phyloP scores from a whole-genome alignment of 2,113 vertebrate genomes.

The Acrocephalus arundinaceus region DNA sequence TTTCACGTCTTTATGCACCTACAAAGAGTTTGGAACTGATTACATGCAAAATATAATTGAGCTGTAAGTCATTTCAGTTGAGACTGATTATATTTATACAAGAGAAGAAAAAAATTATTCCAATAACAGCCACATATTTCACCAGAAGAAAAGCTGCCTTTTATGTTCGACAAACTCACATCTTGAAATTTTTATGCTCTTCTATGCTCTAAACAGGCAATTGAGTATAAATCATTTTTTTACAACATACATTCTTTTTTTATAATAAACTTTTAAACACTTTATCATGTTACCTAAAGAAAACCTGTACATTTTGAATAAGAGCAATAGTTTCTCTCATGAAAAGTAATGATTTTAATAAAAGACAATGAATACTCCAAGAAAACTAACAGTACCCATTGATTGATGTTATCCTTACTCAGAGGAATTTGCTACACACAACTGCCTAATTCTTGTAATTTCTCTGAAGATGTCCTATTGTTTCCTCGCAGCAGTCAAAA shows the following conservation, averaged over 20 bases:
- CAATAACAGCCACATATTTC: constrained; percentile 27
- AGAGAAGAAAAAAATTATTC: constrained; percentile 20
- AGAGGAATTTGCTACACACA: neutral
- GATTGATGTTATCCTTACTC: neutral
- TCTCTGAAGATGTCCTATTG: constrained; percentile 5
- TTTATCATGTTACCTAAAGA: constrained; percentile 35
- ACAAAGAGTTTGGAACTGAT: constrained; percentile 35
- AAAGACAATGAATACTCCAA: neutral
- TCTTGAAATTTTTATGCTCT: constrained; percentile 8
- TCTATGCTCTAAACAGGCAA: neutral
- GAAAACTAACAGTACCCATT: neutral
- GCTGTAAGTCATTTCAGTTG: constrained; percentile 50
- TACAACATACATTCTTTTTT: constrained; percentile 9
- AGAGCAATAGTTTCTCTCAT: neutral
- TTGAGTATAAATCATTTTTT: constrained; percentile 45
- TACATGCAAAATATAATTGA: constrained; percentile 53
- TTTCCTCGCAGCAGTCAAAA: neutral
- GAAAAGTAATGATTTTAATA: constrained; percentile 44
- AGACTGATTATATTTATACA: constrained; percentile 50
- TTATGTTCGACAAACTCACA: constrained; percentile 43
- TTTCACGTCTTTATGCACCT: neutral
- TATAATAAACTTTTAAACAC: constrained; percentile 61
- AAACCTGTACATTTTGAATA: constrained; percentile 45
- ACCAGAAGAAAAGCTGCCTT: constrained; percentile 22
- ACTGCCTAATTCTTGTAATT: neutral